Conservation (phyloP, 2,888 invertebrate genomes). For the Parapristionchus giblindavisi region DNA sequence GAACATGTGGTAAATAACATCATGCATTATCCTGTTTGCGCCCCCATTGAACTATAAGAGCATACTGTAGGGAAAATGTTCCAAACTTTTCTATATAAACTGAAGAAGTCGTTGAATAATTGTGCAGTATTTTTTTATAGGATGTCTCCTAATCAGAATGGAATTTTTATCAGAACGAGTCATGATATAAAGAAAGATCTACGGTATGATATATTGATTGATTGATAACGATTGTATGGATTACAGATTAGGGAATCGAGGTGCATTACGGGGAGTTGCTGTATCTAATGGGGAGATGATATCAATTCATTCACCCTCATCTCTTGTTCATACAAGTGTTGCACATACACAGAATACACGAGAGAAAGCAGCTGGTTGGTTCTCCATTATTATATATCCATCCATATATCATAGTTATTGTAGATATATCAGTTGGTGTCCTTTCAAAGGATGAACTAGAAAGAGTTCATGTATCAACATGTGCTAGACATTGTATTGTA, state of each 20-base stretch:
- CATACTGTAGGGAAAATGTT: not conserved
- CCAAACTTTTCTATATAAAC: conserved; percentile 25
- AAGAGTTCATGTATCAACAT: conserved; percentile 59
- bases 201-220: conserved; percentile 6
- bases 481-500: conserved; percentile 59
- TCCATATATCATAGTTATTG: no score
- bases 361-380: conserved; percentile 19
- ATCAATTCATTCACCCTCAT: not conserved
- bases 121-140: no score
- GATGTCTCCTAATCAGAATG: conserved; percentile 35
- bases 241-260: conserved; percentile 27
- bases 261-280: not conserved
- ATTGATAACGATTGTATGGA: not conserved
- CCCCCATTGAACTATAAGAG: not conserved
- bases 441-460: conserved; percentile 42
- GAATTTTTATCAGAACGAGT: conserved; percentile 32
- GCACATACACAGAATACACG: conserved; percentile 10
- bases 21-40: no score
- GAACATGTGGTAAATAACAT: no score
- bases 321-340: not conserved
- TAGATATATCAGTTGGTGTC: conserved; percentile 55
- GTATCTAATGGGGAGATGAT: conserved; percentile 29
- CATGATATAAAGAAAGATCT: conserved; percentile 38
- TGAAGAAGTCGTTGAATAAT: no score
- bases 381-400: no score